phyloP scores from a whole-genome alignment of 2,113 vertebrate species.

The Phaethornis superciliosus region DNA sequence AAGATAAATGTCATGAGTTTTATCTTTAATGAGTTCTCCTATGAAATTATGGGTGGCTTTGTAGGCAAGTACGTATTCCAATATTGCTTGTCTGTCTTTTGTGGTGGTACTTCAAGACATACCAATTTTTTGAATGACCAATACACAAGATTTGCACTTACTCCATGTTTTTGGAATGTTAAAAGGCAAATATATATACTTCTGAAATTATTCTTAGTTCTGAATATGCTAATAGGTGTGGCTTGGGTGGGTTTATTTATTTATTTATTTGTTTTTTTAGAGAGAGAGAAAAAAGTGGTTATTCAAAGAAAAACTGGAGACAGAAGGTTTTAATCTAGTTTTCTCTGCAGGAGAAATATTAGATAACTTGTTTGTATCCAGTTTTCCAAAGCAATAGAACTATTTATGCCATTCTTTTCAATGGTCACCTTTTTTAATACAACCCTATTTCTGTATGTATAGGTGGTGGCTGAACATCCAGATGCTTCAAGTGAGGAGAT shows the following conservation, averaged over 20 bases:
- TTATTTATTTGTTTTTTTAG: no score
- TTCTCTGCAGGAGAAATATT: not conserved
- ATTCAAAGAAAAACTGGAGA: not conserved
- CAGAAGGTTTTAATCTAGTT: not conserved
- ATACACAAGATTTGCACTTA: not conserved
- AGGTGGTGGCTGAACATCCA: slow-evolving; percentile 82
- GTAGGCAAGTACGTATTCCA: not conserved
- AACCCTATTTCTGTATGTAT: slow-evolving; percentile 51
- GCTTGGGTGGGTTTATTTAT: no score
- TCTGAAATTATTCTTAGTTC: not conserved
- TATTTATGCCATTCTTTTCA: not conserved
- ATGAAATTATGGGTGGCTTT: not conserved
- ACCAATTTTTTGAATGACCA: not conserved
- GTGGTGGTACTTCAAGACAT: not conserved
- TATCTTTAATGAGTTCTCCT: not conserved
- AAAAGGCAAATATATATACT: not conserved
- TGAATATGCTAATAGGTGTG: not conserved
- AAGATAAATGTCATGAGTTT: not conserved
- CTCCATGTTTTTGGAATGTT: not conserved
- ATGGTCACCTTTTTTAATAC: slow-evolving; percentile 34
- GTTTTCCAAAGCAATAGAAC: not conserved
- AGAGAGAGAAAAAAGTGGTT: not conserved
- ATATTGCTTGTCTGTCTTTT: not conserved
- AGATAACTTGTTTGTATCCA: not conserved
- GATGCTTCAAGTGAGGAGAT: slow-evolving; percentile 81